A percentile compares a stretch with the other conserved stretches of the same genome.
phyloP scores from a whole-genome alignment of 2,113 vertebrate species.

The Daboia siamensis region DNA sequence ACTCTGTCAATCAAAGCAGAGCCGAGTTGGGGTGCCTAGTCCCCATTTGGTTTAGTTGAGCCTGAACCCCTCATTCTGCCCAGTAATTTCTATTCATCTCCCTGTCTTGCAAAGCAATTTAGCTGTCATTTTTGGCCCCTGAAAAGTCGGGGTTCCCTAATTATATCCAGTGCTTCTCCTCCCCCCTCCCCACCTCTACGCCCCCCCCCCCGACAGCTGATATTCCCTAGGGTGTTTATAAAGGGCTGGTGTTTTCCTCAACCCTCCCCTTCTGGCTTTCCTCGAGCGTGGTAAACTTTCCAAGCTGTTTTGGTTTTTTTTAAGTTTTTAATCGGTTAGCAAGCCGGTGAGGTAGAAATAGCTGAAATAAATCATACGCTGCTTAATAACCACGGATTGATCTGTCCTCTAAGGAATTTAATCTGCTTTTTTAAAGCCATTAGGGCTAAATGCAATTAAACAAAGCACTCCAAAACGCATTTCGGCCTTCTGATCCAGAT shows the following conservation, averaged over 20 bases:
- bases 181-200: neutral
- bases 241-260: neutral
- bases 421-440: neutral
- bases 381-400: neutral
- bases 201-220: neutral
- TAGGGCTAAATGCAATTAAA: neutral
- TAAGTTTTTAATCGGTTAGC: neutral
- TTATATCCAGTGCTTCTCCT: neutral
- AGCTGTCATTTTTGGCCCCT: neutral
- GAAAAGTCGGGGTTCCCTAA: neutral
- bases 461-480: neutral
- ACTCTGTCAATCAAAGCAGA: neutral
- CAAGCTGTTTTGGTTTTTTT: neutral
- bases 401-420: neutral
- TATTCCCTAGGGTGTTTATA: neutral
- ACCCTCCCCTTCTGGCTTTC: neutral
- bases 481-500: neutral
- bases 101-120: neutral
- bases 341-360: neutral
- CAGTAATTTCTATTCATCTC: neutral
- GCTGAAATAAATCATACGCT: neutral
- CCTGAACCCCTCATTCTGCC: neutral
- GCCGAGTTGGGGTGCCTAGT: neutral
- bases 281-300: neutral
- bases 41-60: neutral